Evolutionary conservation across 2,113 vertebrate species (phyloP), one percentile per base, ranked within the genome.

Genomic region (Polypterus bichir): DNA sequence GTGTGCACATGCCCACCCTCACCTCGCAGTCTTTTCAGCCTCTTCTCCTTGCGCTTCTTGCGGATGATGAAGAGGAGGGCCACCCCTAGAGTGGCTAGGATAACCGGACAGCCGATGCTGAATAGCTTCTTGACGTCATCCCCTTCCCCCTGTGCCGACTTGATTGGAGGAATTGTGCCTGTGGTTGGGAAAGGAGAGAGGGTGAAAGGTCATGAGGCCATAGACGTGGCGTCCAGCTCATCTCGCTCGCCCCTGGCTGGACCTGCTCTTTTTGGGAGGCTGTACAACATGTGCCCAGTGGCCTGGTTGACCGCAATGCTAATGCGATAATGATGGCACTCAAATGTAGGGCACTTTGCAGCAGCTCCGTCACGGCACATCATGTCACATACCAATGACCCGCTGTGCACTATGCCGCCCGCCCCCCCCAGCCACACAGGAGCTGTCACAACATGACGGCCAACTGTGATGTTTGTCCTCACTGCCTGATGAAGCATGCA

Each of bases 141-240:
- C 0, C 94, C 91, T 63, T 94, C 93, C 7, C 91, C 93, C 69
- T 92, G 88, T 0, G 93, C 92, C 1, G 93, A 97, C 70, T 97
- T 98, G 76, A 97, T 96, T 0, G 96, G 96, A 0, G 96, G 93
- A 61, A 98, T 98, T 61, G 96, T 99, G 74, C 94, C 96, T 94
- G 67, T 46, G 48, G 47, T 8, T 46, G 44, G 47, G 57, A 45
- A 11, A 11, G 7, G 3, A 44, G 3, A 4, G 59, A 61, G n/a
- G 45, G 10, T 44, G 46, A 54, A 9, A n/a, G 11, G 10, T 6
- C 44, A 27, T 9, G n/a, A 55, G 44, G 49, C 6, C 4, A 45
- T 7, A 48, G 55, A n/a, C n/a, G n/a, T n/a, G n/a, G n/a, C n/a
- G n/a, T n/a, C n/a, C n/a, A n/a, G n/a, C n/a, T n/a, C n/a, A n/a